These are phyloP conservation scores for Etheostoma perlongum DNA, from an alignment of 2,797 vertebrate species.

Conservation along the genomic window DNA sequence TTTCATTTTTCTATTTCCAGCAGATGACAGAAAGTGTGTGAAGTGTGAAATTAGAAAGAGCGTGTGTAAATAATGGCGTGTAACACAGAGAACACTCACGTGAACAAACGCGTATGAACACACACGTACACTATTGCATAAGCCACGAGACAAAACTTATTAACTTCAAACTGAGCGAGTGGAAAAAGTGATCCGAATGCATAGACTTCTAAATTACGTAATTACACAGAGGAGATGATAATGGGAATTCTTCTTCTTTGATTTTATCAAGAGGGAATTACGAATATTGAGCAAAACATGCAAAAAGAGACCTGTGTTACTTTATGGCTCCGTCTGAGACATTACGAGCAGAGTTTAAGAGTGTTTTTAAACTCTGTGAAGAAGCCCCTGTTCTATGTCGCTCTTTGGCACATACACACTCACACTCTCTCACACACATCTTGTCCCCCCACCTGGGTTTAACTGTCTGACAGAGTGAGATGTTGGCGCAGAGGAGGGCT, in stretches of 20 bases:
- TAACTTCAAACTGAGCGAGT: slow-evolving; percentile 68
- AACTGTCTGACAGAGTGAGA: slow-evolving; percentile 81
- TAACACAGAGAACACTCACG: slow-evolving; percentile 71
- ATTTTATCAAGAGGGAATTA: slow-evolving; percentile 36
- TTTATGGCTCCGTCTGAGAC: slow-evolving; percentile 47
- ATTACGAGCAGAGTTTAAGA: slow-evolving; percentile 64
- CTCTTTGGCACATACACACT: slow-evolving; percentile 41
- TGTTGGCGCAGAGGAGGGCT: slow-evolving; percentile 71
- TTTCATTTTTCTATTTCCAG: slow-evolving; percentile 79
- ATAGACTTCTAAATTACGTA: slow-evolving; percentile 63
- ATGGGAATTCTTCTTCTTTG: slow-evolving; percentile 41
- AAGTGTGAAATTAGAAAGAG: slow-evolving; percentile 86
- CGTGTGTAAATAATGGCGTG: slow-evolving; percentile 81
- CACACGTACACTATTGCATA: slow-evolving; percentile 65
- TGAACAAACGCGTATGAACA: slow-evolving; percentile 51
- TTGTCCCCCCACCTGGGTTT: slow-evolving; percentile 75
- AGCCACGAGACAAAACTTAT: slow-evolving; percentile 74
- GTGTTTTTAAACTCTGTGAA: slow-evolving; percentile 61
- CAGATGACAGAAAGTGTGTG: slow-evolving; percentile 79
- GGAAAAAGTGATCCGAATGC: slow-evolving; percentile 59
- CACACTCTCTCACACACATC: slow-evolving; percentile 46
- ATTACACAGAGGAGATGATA: slow-evolving; percentile 62
- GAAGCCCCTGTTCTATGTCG: slow-evolving; percentile 75
- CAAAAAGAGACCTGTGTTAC: slow-evolving; percentile 29
- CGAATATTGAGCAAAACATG: slow-evolving; percentile 37